phyloP scores from a whole-genome alignment of 2,888 invertebrate species.

The Disparrhopalites patrizii region DNA sequence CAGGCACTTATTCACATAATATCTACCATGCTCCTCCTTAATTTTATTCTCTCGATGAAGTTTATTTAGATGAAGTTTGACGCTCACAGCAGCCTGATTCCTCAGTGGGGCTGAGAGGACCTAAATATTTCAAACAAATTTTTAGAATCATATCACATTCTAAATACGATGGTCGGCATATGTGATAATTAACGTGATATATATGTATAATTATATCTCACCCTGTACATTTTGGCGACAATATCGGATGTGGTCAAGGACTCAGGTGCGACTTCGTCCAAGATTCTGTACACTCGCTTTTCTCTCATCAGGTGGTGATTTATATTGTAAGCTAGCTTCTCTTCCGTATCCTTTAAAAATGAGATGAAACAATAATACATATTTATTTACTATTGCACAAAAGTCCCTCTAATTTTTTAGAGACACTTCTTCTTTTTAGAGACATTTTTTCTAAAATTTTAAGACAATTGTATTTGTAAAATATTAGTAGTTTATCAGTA shows the following conservation, averaged over 20 bases:
- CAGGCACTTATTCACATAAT: neutral
- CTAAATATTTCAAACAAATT: conserved; percentile 51
- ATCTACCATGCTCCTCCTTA: conserved; percentile 48
- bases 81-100: conserved; percentile 78
- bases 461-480: neutral
- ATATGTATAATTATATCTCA: too few relatives aligned
- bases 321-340: conserved; percentile 79
- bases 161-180: conserved; percentile 10
- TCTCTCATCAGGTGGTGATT: conserved; percentile 79
- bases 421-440: too few relatives aligned
- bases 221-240: conserved; percentile 74
- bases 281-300: conserved; percentile 68
- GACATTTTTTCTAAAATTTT: neutral
- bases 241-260: conserved; percentile 68
- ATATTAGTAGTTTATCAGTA: neutral
- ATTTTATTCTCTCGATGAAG: conserved; percentile 73
- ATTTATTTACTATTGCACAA: neutral
- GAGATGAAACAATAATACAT: neutral
- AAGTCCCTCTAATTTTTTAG: too few relatives aligned
- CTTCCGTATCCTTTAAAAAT: conserved; percentile 57
- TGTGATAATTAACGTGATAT: conserved; percentile 11
- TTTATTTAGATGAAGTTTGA: conserved; percentile 79
- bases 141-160: too few relatives aligned
- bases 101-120: conserved; percentile 69
- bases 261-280: conserved; percentile 56